A percentile compares a stretch with the other conserved stretches of the same genome.
Evolutionary conservation across 2,888 invertebrate species (phyloP).

Genomic region (Lathronympha strigana): DNA sequence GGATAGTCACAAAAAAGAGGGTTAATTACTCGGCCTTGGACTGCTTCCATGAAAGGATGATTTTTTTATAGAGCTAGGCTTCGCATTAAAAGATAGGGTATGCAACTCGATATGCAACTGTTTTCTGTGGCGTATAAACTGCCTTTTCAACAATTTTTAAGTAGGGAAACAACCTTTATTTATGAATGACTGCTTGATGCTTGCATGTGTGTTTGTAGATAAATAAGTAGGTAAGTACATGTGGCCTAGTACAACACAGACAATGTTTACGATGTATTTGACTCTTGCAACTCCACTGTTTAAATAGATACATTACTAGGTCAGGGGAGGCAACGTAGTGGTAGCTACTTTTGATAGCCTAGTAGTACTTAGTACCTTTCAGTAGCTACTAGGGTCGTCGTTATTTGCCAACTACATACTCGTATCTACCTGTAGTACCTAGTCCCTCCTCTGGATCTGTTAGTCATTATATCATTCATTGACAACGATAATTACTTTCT

Average conservation of each 20-base stretch:
- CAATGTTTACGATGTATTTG: too few relatives aligned
- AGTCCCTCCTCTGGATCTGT: not conserved
- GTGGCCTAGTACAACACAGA: too few relatives aligned
- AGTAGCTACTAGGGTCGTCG: not conserved
- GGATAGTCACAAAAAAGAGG: slow-evolving; percentile 77
- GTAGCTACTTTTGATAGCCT: not conserved
- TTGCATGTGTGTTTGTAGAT: too few relatives aligned
- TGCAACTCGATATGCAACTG: slow-evolving; percentile 44
- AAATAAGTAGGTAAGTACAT: too few relatives aligned
- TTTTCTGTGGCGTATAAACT: slow-evolving; percentile 15
- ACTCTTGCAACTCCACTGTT: too few relatives aligned
- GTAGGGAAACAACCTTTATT: too few relatives aligned
- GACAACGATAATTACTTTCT: too few relatives aligned
- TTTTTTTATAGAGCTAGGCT: slow-evolving; percentile 56
- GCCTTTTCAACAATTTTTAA: not conserved
- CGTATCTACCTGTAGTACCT: too few relatives aligned
- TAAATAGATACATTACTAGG: too few relatives aligned
- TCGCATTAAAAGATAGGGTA: slow-evolving; percentile 48
- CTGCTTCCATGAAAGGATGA: slow-evolving; percentile 74
- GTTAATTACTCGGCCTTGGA: slow-evolving; percentile 78
- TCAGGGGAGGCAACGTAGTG: too few relatives aligned
- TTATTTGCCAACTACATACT: not conserved
- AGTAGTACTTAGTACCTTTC: too few relatives aligned
- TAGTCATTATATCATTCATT: too few relatives aligned
- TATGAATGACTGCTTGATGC: not conserved